Conservation (phyloP, 2,888 invertebrate species). For the Suillia variegata region DNA sequence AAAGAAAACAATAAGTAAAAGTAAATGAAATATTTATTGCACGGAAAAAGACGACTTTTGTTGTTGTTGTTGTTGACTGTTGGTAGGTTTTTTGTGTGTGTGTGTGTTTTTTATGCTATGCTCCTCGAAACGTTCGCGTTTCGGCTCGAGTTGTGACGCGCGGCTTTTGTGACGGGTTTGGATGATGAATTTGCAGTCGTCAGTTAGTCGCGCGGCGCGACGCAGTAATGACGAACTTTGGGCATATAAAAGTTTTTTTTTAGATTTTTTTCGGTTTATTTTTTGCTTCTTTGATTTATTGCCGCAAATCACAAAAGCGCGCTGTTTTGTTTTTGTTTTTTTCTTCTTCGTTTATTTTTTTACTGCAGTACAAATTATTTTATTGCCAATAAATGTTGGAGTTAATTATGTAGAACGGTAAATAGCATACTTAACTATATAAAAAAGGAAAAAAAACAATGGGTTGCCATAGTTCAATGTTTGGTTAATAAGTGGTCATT, state of each 20-base stretch:
- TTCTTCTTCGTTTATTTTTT: too few relatives aligned
- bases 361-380: conserved; percentile 29
- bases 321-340: conserved; percentile 8
- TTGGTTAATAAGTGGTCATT: too few relatives aligned
- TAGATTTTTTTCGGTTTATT: conserved; percentile 36
- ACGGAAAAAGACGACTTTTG: conserved; percentile 4
- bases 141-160: too few relatives aligned
- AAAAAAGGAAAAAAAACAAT: neutral
- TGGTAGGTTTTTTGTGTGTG: too few relatives aligned
- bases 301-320: neutral
- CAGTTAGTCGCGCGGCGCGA: neutral
- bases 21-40: conserved; percentile 23
- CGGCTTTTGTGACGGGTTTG: too few relatives aligned
- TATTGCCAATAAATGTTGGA: conserved; percentile 47
- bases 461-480: too few relatives aligned
- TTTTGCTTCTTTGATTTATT: neutral
- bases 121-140: too few relatives aligned
- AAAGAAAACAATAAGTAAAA: conserved; percentile 19
- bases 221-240: conserved; percentile 1
- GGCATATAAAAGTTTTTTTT: conserved; percentile 10
- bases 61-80: conserved; percentile 39
- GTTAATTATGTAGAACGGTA: conserved; percentile 49
- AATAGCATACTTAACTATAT: conserved; percentile 50
- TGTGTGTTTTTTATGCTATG: too few relatives aligned
- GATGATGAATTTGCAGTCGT: neutral